Percentiles rank a stretch among this genome's conserved stretches.
Conservation (phyloP, 37 sponge, comb jelly and placozoan genomes). For the Hexactinellida sp. region DNA sequence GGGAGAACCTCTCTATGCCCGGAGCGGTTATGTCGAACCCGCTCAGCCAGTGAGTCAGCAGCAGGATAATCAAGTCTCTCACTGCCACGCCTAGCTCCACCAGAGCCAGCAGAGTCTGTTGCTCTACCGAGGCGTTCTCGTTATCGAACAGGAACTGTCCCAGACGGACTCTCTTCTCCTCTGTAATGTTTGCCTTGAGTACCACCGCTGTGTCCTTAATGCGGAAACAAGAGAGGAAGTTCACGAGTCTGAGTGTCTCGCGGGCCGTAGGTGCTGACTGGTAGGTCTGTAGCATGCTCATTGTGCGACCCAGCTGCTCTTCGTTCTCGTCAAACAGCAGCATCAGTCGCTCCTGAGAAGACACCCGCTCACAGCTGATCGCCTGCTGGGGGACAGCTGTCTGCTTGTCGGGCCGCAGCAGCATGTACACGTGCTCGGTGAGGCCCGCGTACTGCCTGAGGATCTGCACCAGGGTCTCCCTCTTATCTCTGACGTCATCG, state of each 20-base stretch:
- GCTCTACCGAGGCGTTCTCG: not conserved
- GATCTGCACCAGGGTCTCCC: not conserved
- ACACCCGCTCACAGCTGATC: not conserved
- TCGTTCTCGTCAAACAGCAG: not conserved
- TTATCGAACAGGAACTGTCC: constrained; percentile 1
- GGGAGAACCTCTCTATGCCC: not conserved
- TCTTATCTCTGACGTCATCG: not conserved
- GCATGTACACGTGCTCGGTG: not conserved
- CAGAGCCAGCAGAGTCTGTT: not conserved
- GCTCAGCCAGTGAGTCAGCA: not conserved
- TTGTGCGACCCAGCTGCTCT: not conserved
- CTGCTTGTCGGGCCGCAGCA: not conserved
- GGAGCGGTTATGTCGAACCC: not conserved
- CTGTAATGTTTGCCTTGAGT: not conserved
- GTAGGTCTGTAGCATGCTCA: not conserved
- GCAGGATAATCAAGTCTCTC: not conserved
- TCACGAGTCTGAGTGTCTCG: not conserved
- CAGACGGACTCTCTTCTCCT: not conserved
- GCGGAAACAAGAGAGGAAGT: constrained; percentile 14
- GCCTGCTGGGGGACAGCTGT: not conserved
- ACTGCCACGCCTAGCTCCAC: not conserved
- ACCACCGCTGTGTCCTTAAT: not conserved
- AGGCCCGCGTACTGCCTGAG: not conserved
- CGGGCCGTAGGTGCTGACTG: not conserved
- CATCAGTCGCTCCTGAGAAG: not conserved